Evolutionary conservation across 2,113 vertebrate species (phyloP).

Genomic region (Ahaetulla prasina): DNA sequence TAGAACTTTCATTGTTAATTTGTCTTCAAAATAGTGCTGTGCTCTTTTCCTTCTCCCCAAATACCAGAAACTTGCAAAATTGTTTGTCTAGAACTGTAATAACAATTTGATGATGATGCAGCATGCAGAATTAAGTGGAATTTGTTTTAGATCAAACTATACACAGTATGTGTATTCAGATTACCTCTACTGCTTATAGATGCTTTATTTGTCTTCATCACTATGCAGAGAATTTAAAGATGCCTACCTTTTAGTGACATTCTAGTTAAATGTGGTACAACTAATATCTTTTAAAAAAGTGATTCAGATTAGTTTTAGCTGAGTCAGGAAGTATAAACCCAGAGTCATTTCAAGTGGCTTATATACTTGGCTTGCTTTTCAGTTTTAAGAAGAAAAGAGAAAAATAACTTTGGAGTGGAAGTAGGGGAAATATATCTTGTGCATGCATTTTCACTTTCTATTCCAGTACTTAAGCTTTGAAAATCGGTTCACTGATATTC

Average conservation of each 20-base stretch:
- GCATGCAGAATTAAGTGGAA: not conserved
- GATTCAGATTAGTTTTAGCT: constrained; percentile 46
- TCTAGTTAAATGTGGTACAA: not conserved
- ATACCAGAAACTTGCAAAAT: not conserved
- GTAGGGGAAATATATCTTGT: not conserved
- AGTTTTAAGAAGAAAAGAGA: constrained; percentile 38
- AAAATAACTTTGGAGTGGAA: not conserved
- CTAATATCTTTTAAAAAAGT: not conserved
- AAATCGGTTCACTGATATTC: not conserved
- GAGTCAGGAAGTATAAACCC: constrained; percentile 29
- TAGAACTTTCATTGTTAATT: not conserved
- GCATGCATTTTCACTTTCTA: constrained; percentile 22
- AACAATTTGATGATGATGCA: not conserved
- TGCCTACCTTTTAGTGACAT: not conserved
- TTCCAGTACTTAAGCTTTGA: constrained; percentile 31
- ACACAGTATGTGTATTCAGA: not conserved
- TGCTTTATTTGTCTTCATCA: not conserved
- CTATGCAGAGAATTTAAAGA: not conserved
- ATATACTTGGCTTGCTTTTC: constrained; percentile 32
- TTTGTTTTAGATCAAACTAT: not conserved
- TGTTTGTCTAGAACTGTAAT: not conserved
- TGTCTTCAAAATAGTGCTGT: not conserved
- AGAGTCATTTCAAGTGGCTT: constrained; percentile 3
- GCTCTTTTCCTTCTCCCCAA: not conserved
- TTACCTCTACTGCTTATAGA: no score